Conservation (phyloP, 2,113 vertebrate genomes). For the Lasiurus borealis region DNA sequence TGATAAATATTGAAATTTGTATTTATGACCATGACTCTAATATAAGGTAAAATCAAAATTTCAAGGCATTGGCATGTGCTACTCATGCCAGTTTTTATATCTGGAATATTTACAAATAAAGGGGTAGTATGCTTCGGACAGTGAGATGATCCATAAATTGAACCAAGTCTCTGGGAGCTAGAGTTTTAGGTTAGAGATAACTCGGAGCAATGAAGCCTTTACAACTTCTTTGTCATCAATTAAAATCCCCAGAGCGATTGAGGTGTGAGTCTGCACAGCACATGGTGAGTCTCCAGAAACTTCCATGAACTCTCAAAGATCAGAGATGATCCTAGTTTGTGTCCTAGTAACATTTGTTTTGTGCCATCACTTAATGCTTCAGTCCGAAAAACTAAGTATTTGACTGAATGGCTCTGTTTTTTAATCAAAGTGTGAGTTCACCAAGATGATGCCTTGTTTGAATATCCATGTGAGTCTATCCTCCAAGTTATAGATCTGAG, state of each 20-base stretch:
- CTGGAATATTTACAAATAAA: not conserved
- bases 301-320: not conserved
- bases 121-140: not conserved
- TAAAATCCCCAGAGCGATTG: not conserved
- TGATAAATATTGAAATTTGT: slow-evolving; percentile 48
- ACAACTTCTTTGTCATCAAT: not conserved
- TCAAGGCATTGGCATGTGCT: not conserved
- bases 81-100: not conserved
- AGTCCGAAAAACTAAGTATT: not conserved
- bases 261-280: not conserved
- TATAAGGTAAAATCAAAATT: not conserved
- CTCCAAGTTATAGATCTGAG: not conserved
- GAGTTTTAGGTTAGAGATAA: not conserved
- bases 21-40: not conserved
- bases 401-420: not conserved
- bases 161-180: not conserved
- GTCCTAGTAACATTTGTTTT: not conserved
- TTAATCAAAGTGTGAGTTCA: not conserved
- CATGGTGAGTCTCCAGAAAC: not conserved
- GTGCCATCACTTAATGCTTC: not conserved
- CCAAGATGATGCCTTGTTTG: not conserved
- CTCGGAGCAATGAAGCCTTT: not conserved
- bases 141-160: not conserved
- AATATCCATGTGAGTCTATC: not conserved
- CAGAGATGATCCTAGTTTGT: not conserved